Evolutionary conservation across 2,888 invertebrate species (phyloP).

Genomic region (Plemyria rubiginata): DNA sequence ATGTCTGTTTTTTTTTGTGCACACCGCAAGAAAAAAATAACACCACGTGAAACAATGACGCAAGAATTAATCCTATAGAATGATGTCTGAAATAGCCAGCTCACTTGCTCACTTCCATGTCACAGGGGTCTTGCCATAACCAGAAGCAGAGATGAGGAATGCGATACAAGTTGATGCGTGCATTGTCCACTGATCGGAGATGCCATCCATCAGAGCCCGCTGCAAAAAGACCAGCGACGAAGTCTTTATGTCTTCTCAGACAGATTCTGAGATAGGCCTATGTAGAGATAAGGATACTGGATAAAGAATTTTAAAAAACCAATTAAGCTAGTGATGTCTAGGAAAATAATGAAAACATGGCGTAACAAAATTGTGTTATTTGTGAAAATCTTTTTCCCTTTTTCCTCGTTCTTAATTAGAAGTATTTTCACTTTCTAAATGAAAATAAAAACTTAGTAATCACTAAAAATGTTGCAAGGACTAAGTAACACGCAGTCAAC

Average conservation of each 20-base stretch:
- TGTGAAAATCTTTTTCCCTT: no score
- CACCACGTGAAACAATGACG: no score
- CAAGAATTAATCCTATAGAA: no score
- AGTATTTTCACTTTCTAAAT: no score
- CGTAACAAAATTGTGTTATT: background rate
- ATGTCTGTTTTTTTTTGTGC: no score
- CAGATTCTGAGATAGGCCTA: conserved; percentile 50
- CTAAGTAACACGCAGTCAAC: background rate
- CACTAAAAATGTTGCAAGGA: background rate
- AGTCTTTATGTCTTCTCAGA: conserved; percentile 47
- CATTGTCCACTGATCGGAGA: conserved; percentile 63
- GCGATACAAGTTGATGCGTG: conserved; percentile 60
- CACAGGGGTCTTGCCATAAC: conserved; percentile 42
- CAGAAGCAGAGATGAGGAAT: conserved; percentile 64
- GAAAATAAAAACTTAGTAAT: background rate
- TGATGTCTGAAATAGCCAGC: background rate
- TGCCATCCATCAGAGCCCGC: conserved; percentile 49
- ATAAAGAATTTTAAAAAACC: background rate
- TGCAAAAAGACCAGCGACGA: conserved; percentile 36
- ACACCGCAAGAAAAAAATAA: no score
- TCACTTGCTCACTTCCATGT: conserved; percentile 16
- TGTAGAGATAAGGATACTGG: conserved; percentile 13
- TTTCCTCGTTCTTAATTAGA: no score
- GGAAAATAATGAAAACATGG: background rate
- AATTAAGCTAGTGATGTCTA: background rate